A percentile compares a stretch with the other conserved stretches of the same genome.
Evolutionary conservation across 2,797 vertebrate genomes (phyloP).

Genomic region (Tenualosa thibaudeaui): DNA sequence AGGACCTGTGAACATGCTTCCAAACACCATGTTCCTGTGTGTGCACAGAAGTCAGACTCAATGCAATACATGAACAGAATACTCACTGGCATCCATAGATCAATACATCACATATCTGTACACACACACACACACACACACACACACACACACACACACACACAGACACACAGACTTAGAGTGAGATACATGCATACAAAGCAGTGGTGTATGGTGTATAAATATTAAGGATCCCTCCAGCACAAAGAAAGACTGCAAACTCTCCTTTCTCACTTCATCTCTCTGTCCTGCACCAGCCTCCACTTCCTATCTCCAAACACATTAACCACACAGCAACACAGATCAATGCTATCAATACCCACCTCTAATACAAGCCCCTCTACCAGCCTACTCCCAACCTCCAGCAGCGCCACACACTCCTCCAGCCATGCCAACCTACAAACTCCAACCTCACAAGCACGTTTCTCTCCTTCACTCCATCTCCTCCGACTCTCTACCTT

Average conservation of each 20-base stretch:
- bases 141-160: not conserved
- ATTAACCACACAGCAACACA: slow-evolving; percentile 7
- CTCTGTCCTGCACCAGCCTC: not conserved
- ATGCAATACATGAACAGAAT: not conserved
- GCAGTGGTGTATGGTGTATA: not conserved
- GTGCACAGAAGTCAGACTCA: not conserved
- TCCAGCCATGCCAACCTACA: not conserved
- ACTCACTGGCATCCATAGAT: not conserved
- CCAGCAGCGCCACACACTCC: not conserved
- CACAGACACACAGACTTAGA: not conserved
- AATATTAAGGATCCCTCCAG: not conserved
- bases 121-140: not conserved
- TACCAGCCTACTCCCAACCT: not conserved
- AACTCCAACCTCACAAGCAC: not conserved
- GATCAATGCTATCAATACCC: slow-evolving; percentile 19
- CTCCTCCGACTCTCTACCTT: not conserved
- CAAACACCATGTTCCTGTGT: not conserved
- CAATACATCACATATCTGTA: not conserved
- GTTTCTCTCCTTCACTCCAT: not conserved
- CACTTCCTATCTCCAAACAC: slow-evolving; percentile 14
- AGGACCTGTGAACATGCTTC: not conserved
- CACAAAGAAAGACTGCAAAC: slow-evolving; percentile 12
- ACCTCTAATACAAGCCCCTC: not conserved
- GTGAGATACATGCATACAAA: not conserved
- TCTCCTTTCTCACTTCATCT: not conserved